Evolutionary conservation across 1,140 invertebrate genomes (phyloP).

Genomic region (Nixonia krombeini): DNA sequence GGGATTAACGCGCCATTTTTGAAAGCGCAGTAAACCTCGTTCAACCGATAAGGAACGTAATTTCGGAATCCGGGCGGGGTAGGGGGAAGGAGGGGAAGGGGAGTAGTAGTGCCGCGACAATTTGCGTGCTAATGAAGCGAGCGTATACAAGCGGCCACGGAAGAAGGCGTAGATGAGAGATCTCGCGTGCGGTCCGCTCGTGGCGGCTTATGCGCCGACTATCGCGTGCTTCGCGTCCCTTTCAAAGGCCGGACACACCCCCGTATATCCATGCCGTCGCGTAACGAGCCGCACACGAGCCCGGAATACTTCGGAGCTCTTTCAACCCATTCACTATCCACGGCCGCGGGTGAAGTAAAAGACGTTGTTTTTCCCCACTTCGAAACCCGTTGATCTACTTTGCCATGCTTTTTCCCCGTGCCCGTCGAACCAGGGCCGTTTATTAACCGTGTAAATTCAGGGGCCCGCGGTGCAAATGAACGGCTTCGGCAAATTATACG

Average conservation of each 20-base stretch:
- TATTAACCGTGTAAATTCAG: no score
- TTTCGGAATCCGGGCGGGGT: no score
- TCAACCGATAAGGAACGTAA: constrained; percentile 32
- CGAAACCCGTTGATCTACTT: no score
- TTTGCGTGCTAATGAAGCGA: constrained; percentile 62
- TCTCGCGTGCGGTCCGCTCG: constrained; percentile 52
- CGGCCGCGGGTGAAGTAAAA: no score
- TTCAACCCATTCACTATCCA: constrained; percentile 28
- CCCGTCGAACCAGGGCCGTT: no score
- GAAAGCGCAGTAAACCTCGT: constrained; percentile 4
- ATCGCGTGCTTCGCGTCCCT: constrained; percentile 43
- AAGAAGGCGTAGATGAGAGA: constrained; percentile 57
- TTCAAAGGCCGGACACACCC: constrained; percentile 29
- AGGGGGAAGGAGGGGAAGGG: constrained; percentile 1
- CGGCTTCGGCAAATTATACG: no score
- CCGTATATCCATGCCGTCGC: constrained; percentile 15
- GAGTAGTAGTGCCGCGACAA: no score
- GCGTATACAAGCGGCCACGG: constrained; percentile 16
- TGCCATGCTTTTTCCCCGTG: no score
- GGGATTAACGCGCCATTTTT: constrained; percentile 25
- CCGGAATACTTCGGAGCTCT: constrained; percentile 10
- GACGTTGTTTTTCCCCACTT: no score
- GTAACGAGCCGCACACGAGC: constrained; percentile 1
- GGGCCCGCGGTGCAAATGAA: no score
- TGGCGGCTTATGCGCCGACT: constrained; percentile 5